Base-by-base conservation (phyloP, 2,888 invertebrate genomes). In the Leistus spinibarbis region DNA sequence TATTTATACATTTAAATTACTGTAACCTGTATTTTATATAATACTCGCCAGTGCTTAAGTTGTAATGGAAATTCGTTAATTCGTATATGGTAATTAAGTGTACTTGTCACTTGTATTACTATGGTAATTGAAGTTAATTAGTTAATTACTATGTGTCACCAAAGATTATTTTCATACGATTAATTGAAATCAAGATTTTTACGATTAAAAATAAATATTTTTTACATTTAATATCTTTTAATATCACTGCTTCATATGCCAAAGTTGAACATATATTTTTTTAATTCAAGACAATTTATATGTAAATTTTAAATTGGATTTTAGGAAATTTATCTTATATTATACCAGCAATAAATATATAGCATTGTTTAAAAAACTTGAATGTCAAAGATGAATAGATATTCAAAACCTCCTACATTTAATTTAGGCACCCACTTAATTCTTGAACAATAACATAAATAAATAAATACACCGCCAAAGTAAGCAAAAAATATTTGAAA, bases 91-190 rank as follows among this genome's bases (percentile, higher is more conserved):
- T 40, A 40, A 40, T 40, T 40, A 40, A 40, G 40, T 40, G 40
- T 10, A 40, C 40, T 40, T 40, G 40, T 19, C 57, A 57, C 19
- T 57, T 57, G 20, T n/a, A 57, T 57, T 57, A 19, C 57, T 57
- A 57, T 40, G 40, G 40, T 40, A 40, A 40, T 40, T 40, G 40
- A 10, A 10, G 24, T 16, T 53, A 56, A 66, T 22, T 66, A 54
- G 17, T 66, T 67, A 67, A 68, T 68, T 68, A 16, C 24, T 67
- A 68, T 56, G 56, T 68, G 23, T 22, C 68, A 68, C 16, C 16
- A 23, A 68, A 22, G 7, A 17, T 56, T 54, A 56, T 66, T 66
- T 66, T 17, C 16, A 3, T 56, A 56, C 20, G 40, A 10, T 40
- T 40, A 40, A 40, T 40, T n/a, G n/a, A n/a, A n/a, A n/a, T n/a